phyloP scores from a whole-genome alignment of 2,113 vertebrate genomes.

The Helogale parvula region DNA sequence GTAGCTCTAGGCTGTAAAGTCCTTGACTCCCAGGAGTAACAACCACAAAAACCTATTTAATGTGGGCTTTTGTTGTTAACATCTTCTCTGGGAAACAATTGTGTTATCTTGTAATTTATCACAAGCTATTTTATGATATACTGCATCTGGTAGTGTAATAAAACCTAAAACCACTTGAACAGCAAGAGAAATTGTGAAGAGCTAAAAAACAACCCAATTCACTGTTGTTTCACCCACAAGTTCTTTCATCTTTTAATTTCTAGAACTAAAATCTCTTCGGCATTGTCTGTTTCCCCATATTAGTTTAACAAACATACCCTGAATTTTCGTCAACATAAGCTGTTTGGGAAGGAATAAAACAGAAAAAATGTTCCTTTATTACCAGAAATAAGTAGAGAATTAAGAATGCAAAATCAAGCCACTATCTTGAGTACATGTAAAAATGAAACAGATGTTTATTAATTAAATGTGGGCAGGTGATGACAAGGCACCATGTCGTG shows the following conservation, averaged over 20 bases:
- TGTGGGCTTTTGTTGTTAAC: constrained; percentile 23
- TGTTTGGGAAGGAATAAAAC: neutral
- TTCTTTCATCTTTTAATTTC: constrained; percentile 37
- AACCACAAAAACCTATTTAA: constrained; percentile 62
- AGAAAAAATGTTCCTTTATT: neutral
- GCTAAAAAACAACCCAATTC: neutral
- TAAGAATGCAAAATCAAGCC: constrained; percentile 64
- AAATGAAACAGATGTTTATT: constrained; percentile 83
- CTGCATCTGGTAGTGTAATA: neutral
- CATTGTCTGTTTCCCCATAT: neutral
- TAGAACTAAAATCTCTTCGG: neutral
- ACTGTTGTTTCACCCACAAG: neutral
- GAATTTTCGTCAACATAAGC: constrained; percentile 15
- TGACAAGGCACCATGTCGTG: constrained; percentile 65
- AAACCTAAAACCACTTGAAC: neutral
- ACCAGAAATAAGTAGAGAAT: constrained; percentile 50
- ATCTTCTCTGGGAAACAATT: constrained; percentile 47
- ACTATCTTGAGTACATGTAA: constrained; percentile 74
- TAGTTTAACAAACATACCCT: neutral
- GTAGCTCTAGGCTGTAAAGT: constrained; percentile 64
- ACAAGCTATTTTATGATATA: neutral
- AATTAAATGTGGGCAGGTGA: constrained; percentile 82
- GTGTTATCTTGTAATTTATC: constrained; percentile 27
- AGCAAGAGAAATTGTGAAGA: neutral
- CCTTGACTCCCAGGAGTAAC: neutral